Evolutionary conservation across 2,113 vertebrate species (phyloP).

Genomic region (Corythornis vintsioides): DNA sequence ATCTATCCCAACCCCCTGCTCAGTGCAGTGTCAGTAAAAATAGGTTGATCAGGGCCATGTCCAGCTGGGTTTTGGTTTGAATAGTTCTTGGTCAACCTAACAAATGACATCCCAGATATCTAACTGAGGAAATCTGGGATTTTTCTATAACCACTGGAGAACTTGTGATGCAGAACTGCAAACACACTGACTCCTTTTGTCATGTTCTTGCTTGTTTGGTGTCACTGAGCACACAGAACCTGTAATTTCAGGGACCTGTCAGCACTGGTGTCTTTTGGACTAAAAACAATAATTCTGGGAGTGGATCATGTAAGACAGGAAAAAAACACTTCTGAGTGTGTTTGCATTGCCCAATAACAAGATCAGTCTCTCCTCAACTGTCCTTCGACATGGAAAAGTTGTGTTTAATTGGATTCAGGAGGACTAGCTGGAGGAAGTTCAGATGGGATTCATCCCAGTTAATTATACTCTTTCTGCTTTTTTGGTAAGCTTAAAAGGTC

Average conservation of each 20-base stretch:
- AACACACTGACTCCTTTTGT: not conserved
- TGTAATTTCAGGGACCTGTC: not conserved
- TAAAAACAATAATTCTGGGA: not conserved
- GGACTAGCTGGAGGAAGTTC: conserved; percentile 36
- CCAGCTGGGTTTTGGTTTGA: not conserved
- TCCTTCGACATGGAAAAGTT: conserved; percentile 25
- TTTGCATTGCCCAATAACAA: not conserved
- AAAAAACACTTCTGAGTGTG: not conserved
- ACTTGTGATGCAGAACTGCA: not conserved
- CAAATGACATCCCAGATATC: rapidly evolving
- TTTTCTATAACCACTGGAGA: not conserved
- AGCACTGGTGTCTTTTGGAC: not conserved
- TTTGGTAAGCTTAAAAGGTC: conserved; percentile 64
- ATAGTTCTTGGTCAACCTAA: not conserved
- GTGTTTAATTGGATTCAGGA: conserved; percentile 61
- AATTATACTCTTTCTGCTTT: not conserved
- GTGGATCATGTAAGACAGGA: not conserved
- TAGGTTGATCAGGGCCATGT: not conserved
- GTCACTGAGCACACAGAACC: not conserved
- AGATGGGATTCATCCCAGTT: conserved; percentile 53
- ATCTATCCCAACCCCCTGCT: rapidly evolving
- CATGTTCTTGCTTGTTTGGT: not conserved
- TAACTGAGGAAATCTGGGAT: not conserved
- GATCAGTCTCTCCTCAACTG: not conserved
- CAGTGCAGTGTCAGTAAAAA: not conserved